phyloP scores from a whole-genome alignment of 1,140 invertebrate genomes.

The Pseudomyrmex cubaensis region DNA sequence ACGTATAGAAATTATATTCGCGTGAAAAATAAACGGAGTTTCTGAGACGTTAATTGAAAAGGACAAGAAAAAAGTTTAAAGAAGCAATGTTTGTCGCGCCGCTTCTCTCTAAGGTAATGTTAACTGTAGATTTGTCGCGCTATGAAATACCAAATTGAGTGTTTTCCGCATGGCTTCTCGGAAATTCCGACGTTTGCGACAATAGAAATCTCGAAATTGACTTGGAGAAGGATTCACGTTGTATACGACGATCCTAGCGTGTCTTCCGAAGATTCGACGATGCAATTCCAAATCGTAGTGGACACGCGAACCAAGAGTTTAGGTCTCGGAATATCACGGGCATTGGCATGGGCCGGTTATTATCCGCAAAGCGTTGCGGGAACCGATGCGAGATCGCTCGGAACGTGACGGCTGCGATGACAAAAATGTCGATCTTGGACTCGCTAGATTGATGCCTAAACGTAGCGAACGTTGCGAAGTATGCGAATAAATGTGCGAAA shows the following conservation, averaged over 20 bases:
- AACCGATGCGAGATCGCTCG: conserved; percentile 64
- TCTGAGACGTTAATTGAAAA: not conserved
- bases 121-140: no score
- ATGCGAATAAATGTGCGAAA: not conserved
- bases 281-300: conserved; percentile 56
- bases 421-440: conserved; percentile 69
- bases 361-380: conserved; percentile 57
- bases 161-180: not conserved
- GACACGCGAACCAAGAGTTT: conserved; percentile 28
- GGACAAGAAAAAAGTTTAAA: not conserved
- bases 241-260: conserved; percentile 36
- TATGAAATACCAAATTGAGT: no score
- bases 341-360: conserved; percentile 68
- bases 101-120: no score
- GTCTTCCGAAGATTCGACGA: conserved; percentile 23
- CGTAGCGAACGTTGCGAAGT: conserved; percentile 8
- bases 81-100: not conserved
- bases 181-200: conserved; percentile 9
- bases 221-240: not conserved
- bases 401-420: conserved; percentile 67
- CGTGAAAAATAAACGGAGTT: not conserved
- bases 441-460: conserved; percentile 38
- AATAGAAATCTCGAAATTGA: conserved; percentile 29
- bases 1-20: no score
- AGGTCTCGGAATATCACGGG: conserved; percentile 63